Percentiles rank a stretch among this genome's conserved stretches.
Conservation (phyloP, 1,140 invertebrate genomes). For the Xylocopa sonorina region DNA sequence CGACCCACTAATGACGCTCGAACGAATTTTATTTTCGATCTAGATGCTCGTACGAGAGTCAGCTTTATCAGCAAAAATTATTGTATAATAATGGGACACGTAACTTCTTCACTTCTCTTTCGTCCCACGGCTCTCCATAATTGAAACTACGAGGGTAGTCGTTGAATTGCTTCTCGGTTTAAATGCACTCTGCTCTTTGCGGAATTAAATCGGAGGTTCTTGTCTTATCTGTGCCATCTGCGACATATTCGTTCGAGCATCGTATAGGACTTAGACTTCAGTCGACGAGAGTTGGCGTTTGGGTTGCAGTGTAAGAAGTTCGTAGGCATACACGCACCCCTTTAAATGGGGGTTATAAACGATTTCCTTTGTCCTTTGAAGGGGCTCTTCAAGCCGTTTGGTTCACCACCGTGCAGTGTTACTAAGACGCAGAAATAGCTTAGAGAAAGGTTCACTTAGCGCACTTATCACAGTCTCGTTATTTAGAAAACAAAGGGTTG, state of each 20-base stretch:
- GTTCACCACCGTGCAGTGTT: too few species aligned
- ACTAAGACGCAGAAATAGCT: too few species aligned
- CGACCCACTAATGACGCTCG: background rate
- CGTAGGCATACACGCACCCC: too few species aligned
- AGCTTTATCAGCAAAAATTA: background rate
- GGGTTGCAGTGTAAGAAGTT: too few species aligned
- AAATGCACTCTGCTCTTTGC: background rate
- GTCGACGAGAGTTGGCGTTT: too few species aligned
- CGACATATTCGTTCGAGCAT: background rate
- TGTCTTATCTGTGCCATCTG: slow-evolving; percentile 33
- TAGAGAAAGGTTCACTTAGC: too few species aligned
- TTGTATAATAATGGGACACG: background rate
- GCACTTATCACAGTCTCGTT: too few species aligned
- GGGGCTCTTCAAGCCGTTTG: too few species aligned
- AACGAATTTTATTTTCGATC: background rate
- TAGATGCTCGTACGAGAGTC: background rate
- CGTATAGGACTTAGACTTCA: background rate
- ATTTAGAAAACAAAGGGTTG: too few species aligned
- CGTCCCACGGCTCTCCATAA: background rate
- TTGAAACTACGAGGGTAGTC: background rate
- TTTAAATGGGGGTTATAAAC: too few species aligned
- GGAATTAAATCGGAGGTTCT: slow-evolving; percentile 18
- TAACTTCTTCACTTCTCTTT: background rate
- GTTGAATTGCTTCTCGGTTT: background rate
- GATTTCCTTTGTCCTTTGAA: too few species aligned